Evolutionary conservation across 2,888 invertebrate species (phyloP), one percentile per base, ranked within the genome.

Genomic region (Azorinus chamasolen): DNA sequence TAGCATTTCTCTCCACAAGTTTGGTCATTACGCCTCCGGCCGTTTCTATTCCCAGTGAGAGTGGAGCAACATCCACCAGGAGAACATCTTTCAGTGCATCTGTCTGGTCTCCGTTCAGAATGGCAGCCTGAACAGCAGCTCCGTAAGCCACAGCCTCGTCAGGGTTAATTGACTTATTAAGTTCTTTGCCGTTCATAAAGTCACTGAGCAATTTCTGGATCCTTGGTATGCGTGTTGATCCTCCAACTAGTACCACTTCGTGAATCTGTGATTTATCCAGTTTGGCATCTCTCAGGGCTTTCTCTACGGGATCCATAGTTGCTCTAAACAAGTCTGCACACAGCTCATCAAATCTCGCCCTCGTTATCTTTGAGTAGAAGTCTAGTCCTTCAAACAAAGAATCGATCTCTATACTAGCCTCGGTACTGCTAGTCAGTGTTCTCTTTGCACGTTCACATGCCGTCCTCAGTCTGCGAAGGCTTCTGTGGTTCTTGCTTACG

Each of bases 101-200:
- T 25, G 94, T 85, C 79, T 94, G 93, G 90, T 95, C 92, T 94
- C 95, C 97, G 92, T 96, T 96, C 89, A 99, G 94, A 91, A 98
- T 84, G 37, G 91, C 91, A 8, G 91, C 91, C 77, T 91, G 91
- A 16, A 92, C 91, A 39, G 91, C 87, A 12, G 88, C 87, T 24
- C 88, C 87, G 46, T 88, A 98, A 4, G 98, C 98, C 12, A 98
- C 98, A 88, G 98, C 98, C 94, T 99, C 98, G 93, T 99, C 98
- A 16, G 98, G 98, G 93, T 99, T 98, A 94, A 98, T 89, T 20
- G 88, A 88, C 62, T 88, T 87, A 71, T 89, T 89, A 37, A 90
- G 76, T 59, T 88, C 88, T 69, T 85, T 88, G 14, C 88, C 89
- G 55, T 84, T 87, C 88, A 91, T 90, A 63, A 89, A 89, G 37